These are phyloP conservation scores for Halictus rubicundus DNA, from an alignment of 1,140 invertebrate species.

Conservation along the genomic window DNA sequence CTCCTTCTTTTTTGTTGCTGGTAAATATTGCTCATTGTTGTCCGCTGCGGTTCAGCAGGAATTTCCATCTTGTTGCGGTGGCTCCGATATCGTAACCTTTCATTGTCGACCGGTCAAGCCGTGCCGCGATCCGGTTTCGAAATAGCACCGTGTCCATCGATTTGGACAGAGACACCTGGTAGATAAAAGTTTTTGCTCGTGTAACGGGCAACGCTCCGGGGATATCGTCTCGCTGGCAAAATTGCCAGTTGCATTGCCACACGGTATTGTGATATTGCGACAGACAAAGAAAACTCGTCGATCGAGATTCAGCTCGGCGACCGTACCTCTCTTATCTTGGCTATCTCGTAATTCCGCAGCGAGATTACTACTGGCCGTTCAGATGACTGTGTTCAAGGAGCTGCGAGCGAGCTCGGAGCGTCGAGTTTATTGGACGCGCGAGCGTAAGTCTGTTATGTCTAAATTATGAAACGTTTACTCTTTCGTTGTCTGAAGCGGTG, in stretches of 20 bases:
- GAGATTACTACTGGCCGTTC: background rate
- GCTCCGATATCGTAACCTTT: slow-evolving; percentile 20
- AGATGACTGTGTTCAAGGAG: background rate
- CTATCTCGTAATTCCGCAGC: slow-evolving; percentile 22
- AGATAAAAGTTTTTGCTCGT: slow-evolving; percentile 53
- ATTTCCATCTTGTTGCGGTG: background rate
- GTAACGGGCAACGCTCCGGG: background rate
- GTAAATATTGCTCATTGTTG: slow-evolving; percentile 1
- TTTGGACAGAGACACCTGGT: slow-evolving; percentile 55
- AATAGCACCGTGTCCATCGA: slow-evolving; percentile 36
- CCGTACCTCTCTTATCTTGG: slow-evolving; percentile 38
- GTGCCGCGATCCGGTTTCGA: slow-evolving; percentile 12
- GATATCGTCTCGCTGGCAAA: slow-evolving; percentile 47
- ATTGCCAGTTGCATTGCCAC: slow-evolving; percentile 50
- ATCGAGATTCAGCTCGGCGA: slow-evolving; percentile 52
- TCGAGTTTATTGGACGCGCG: too few relatives aligned
- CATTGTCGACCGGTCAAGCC: slow-evolving; percentile 16
- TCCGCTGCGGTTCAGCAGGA: background rate
- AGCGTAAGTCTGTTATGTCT: too few relatives aligned
- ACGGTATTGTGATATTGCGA: slow-evolving; percentile 54
- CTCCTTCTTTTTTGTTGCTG: background rate
- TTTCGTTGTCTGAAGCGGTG: too few relatives aligned
- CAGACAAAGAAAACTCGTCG: slow-evolving; percentile 61
- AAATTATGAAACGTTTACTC: too few relatives aligned
- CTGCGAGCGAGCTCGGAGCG: too few relatives aligned